Conservation (phyloP, 1,140 invertebrate species). For the Halictus rubicundus region DNA sequence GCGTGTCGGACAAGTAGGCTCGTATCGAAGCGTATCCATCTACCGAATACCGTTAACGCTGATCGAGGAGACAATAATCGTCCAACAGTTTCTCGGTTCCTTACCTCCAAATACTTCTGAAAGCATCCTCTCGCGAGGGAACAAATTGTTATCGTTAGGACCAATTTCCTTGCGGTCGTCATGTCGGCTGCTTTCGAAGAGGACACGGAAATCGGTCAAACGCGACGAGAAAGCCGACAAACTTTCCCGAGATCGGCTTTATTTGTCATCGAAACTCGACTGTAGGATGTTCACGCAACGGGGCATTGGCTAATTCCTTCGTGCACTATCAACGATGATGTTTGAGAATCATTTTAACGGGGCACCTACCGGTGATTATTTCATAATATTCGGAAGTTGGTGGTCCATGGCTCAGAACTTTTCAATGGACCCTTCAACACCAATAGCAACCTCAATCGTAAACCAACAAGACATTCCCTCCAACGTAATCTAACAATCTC, state of each 20-base stretch:
- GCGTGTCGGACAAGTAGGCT: slow-evolving; percentile 41
- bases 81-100: neutral
- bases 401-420: too few species aligned
- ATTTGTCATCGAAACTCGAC: slow-evolving; percentile 36
- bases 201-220: neutral
- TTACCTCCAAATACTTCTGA: slow-evolving; percentile 72
- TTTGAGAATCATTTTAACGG: slow-evolving; percentile 21
- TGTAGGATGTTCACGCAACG: slow-evolving; percentile 13
- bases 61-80: neutral
- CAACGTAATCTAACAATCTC: too few species aligned
- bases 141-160: slow-evolving; percentile 36
- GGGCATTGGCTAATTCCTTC: slow-evolving; percentile 24
- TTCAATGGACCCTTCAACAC: too few species aligned
- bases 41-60: slow-evolving; percentile 55
- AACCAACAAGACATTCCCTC: too few species aligned
- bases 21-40: slow-evolving; percentile 66
- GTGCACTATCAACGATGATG: slow-evolving; percentile 27
- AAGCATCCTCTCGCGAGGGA: slow-evolving; percentile 16
- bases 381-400: too few species aligned
- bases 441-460: too few species aligned
- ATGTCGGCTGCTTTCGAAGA: neutral
- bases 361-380: too few species aligned
- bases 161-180: neutral
- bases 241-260: slow-evolving; percentile 22
- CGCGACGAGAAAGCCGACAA: neutral